Evolutionary conservation across 2,113 vertebrate genomes (phyloP), one percentile per base, ranked within the genome.

Genomic region (Spermophilus dauricus): DNA sequence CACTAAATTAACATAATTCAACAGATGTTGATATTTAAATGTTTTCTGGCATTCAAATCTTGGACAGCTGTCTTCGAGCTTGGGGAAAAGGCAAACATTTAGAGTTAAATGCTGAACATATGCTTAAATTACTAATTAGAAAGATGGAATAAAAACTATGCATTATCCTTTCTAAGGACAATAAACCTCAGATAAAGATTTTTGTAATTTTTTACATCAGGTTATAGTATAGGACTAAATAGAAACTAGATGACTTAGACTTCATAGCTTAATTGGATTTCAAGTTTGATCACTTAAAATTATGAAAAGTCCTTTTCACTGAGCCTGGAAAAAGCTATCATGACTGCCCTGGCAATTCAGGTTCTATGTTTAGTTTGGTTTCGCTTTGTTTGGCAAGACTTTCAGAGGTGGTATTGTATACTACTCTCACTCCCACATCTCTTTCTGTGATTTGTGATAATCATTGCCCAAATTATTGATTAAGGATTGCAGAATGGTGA

Each of bases 11-110:
- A 99, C 99, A 99, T 99, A 99, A 99, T 99, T 99, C 99, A 99
- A 98, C 99, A 99, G 99, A 99, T 99, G 99, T 99, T 99, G 99
- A 99, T 99, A 99, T 99, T 99, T 99, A 99, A 99, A 99, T 99
- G 98, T 99, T 99, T 99, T 99, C 98, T 99, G 99, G 99, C 99
- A 99, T 99, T 99, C 98, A 98, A 92, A 97, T 99, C 98, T 99
- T 99, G 98, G 99, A 99, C 99, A 99, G 99, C 99, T 99, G 99
- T 99, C 99, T 99, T 97, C 91, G 98, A 99, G 99, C 99, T 99
- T 99, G 94, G 99, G 99, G 99, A 99, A 98, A 99, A 99, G 98
- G 98, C 98, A 99, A 99, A 99, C 98, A 99, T 99, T 99, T 99
- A 99, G 98, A 99, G 98, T 99, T 99, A 99, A 99, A 99, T 99